A percentile compares a stretch with the other conserved stretches of the same genome.
These are phyloP conservation scores for Ochropleura leucogaster DNA, from an alignment of 2,888 invertebrate genomes.

Conservation along the genomic window DNA sequence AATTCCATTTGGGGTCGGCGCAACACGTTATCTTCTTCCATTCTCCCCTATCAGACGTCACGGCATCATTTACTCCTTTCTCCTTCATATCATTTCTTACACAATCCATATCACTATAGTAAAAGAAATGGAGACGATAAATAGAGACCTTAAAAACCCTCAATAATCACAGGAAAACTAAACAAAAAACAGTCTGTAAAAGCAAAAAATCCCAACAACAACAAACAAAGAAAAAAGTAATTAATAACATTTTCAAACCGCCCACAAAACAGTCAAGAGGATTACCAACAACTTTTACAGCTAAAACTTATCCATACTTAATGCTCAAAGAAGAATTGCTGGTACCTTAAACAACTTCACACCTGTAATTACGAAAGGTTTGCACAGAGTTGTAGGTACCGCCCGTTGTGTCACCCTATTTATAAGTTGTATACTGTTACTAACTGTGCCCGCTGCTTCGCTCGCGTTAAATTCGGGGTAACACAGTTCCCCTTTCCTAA, in stretches of 20 bases:
- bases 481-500: no score
- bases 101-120: neutral
- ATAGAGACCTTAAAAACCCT: neutral
- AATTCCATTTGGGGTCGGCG: no score
- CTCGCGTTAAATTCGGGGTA: no score
- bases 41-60: no score
- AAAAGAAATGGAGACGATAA: neutral
- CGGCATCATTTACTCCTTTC: no score
- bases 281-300: constrained; percentile 3
- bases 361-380: neutral
- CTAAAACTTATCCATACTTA: neutral
- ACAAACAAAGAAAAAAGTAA: neutral
- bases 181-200: neutral
- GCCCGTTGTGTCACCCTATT: no score
- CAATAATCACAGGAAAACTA: neutral
- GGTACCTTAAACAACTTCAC: neutral
- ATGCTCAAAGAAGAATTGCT: constrained; percentile 10
- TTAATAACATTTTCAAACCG: neutral
- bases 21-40: no score
- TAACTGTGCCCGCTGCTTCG: no score
- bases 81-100: no score
- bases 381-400: no score
- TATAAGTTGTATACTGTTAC: no score
- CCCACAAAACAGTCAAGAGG: neutral
- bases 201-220: neutral